Percentiles rank a stretch among this genome's conserved stretches.
phyloP scores from a whole-genome alignment of 2,797 vertebrate genomes.

The Agapornis canus region DNA sequence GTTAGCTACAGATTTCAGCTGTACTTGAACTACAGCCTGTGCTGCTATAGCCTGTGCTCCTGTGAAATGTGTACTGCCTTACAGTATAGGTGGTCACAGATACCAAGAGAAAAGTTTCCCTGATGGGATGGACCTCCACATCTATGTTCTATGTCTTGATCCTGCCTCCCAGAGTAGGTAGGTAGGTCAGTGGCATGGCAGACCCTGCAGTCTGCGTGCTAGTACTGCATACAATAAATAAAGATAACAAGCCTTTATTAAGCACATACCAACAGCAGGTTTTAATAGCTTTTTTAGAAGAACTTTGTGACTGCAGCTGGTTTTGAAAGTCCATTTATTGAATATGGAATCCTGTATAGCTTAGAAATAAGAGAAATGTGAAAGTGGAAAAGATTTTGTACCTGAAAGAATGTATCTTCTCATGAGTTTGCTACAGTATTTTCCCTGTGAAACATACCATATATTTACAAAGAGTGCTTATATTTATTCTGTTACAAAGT shows the following conservation, averaged over 20 bases:
- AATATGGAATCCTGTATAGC: not conserved
- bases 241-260: not conserved
- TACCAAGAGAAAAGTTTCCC: not conserved
- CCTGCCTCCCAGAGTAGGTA: not conserved
- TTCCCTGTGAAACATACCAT: not conserved
- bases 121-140: not conserved
- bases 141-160: not conserved
- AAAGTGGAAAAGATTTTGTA: not conserved
- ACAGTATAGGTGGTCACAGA: not conserved
- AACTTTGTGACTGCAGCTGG: not conserved
- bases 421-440: not conserved
- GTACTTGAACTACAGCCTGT: not conserved
- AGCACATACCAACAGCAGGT: rapidly evolving
- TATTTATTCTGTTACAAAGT: not conserved
- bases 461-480: not conserved
- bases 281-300: not conserved
- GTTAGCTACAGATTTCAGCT: not conserved
- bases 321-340: not conserved
- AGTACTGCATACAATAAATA: not conserved
- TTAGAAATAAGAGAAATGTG: not conserved
- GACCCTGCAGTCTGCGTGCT: not conserved
- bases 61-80: not conserved
- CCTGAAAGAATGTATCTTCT: not conserved
- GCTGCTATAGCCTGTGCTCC: not conserved
- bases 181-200: not conserved